These are phyloP conservation scores for Bedellia somnulentella DNA, from an alignment of 2,888 invertebrate genomes.

Conservation along the genomic window DNA sequence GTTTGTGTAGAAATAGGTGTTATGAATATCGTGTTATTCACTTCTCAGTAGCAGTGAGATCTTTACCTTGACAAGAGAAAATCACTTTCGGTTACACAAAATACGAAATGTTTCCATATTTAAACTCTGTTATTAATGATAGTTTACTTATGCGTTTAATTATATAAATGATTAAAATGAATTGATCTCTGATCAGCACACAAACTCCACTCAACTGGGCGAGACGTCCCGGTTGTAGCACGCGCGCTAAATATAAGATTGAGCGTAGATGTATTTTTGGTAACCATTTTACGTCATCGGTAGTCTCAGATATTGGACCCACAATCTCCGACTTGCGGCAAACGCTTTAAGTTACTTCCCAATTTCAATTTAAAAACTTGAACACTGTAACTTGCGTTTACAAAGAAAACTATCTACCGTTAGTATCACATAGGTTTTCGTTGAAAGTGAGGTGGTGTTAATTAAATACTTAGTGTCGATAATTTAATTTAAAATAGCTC, in stretches of 20 bases:
- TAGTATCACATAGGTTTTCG: too few species aligned
- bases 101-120: too few species aligned
- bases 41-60: conserved; percentile 32
- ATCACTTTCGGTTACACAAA: conserved; percentile 18
- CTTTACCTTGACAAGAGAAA: conserved; percentile 45
- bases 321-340: conserved; percentile 11
- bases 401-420: too few species aligned
- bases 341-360: too few species aligned
- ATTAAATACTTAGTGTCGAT: too few species aligned
- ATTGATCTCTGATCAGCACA: conserved; percentile 42
- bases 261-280: conserved; percentile 58
- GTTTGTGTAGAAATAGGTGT: conserved; percentile 56
- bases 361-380: too few species aligned
- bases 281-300: conserved; percentile 52
- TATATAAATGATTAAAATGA: neutral
- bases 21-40: conserved; percentile 51
- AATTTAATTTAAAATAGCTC: too few species aligned
- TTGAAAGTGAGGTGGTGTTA: too few species aligned
- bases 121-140: too few species aligned
- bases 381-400: too few species aligned
- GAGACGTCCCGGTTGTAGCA: conserved; percentile 38
- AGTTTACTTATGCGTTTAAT: too few species aligned
- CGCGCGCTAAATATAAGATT: conserved; percentile 57
- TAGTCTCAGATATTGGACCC: conserved; percentile 18
- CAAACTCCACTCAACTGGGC: conserved; percentile 53